Evolutionary conservation across 2,888 invertebrate species (phyloP).

Genomic region (Meteorus cinctellus): DNA sequence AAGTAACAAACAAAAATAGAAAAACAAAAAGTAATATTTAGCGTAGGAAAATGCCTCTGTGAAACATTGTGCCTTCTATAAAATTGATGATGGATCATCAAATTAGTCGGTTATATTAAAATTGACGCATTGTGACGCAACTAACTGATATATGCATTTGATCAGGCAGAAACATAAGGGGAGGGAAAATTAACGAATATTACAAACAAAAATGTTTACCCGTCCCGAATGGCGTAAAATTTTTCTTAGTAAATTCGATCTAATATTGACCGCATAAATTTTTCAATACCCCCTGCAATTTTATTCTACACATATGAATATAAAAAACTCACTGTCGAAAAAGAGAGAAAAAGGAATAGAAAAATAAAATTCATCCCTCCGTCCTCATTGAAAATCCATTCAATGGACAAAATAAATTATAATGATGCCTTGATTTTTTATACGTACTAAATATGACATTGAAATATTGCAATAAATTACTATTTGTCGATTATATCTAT

Average conservation of each 20-base stretch:
- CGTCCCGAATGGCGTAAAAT: not conserved
- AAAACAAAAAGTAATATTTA: constrained; percentile 20
- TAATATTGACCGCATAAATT: not conserved
- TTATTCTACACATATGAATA: not conserved
- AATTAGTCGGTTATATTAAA: constrained; percentile 24
- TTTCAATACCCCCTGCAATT: not conserved
- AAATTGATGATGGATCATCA: constrained; percentile 26
- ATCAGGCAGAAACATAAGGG: not conserved
- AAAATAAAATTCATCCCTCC: constrained; percentile 25
- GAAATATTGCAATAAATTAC: constrained; percentile 36
- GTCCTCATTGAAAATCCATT: constrained; percentile 31
- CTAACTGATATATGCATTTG: constrained; percentile 1
- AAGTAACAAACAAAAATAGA: not conserved
- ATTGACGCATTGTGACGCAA: constrained; percentile 37
- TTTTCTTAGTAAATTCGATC: not conserved
- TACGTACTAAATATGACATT: constrained; percentile 40
- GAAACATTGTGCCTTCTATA: constrained; percentile 62
- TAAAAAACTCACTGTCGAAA: not conserved
- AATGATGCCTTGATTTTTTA: constrained; percentile 44
- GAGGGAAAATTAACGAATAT: not conserved
- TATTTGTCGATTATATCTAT: constrained; percentile 14
- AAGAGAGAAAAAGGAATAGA: constrained; percentile 7
- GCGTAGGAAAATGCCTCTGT: constrained; percentile 55
- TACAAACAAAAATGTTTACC: constrained; percentile 1
- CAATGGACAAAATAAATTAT: constrained; percentile 24